Conservation (phyloP, 2,797 vertebrate genomes). For the Linurgus olivaceus region DNA sequence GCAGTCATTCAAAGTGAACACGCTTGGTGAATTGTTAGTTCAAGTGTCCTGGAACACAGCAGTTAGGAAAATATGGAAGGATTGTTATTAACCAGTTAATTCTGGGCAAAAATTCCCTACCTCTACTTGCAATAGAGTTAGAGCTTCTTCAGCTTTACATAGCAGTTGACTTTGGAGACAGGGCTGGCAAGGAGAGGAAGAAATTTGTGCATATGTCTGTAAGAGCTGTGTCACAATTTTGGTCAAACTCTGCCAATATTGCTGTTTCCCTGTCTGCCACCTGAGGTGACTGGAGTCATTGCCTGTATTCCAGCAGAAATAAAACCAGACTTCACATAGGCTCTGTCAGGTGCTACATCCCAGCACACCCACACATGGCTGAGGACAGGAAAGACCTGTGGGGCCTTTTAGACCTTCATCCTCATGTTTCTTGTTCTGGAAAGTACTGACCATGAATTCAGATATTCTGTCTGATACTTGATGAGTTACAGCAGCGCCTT, state of each 20-base stretch:
- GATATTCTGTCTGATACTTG: not conserved
- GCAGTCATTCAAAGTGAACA: slow-evolving; percentile 76
- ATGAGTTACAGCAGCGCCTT: accelerated
- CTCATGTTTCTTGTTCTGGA: not conserved
- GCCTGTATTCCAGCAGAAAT: not conserved
- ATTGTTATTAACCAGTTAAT: slow-evolving; percentile 67
- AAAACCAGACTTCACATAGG: not conserved
- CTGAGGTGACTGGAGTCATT: not conserved
- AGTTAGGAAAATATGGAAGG: slow-evolving; percentile 45
- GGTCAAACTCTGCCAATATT: not conserved
- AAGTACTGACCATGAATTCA: not conserved
- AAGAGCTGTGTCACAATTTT: not conserved
- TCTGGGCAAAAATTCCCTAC: not conserved
- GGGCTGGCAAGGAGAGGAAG: not conserved
- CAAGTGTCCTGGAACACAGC: slow-evolving; percentile 54
- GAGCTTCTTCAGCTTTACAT: not conserved
- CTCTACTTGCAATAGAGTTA: not conserved
- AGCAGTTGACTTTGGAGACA: not conserved
- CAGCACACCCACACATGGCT: not conserved
- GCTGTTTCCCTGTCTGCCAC: not conserved
- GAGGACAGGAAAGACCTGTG: not conserved
- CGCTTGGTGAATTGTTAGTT: slow-evolving; percentile 76
- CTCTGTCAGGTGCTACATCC: not conserved
- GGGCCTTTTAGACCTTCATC: not conserved
- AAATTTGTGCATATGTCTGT: not conserved